These are phyloP conservation scores for Ciconia boyciana DNA, from an alignment of 2,113 vertebrate species.

Conservation along the genomic window DNA sequence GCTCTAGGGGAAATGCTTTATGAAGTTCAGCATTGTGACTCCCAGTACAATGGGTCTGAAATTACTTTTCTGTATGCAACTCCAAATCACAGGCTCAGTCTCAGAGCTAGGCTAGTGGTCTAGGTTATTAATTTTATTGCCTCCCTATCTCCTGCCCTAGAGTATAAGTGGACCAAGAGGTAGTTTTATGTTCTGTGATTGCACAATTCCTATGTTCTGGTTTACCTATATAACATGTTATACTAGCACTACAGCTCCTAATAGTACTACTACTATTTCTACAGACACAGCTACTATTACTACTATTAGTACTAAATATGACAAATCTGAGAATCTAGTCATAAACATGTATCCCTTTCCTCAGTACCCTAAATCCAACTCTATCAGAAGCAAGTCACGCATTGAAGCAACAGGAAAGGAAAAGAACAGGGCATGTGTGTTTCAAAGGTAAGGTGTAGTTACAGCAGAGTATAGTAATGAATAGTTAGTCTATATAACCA, in stretches of 20 bases:
- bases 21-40: not conserved
- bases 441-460: not conserved
- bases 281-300: not conserved
- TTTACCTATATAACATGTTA: not conserved
- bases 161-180: not conserved
- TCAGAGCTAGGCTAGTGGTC: not conserved
- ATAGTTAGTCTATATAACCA: not conserved
- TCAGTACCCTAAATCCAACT: not conserved
- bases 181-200: not conserved
- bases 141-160: not conserved
- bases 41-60: too few species aligned
- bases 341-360: not conserved
- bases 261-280: not conserved
- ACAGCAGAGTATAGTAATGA: not conserved
- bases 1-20: fast-evolving
- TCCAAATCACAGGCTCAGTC: not conserved
- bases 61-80: not conserved
- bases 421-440: not conserved
- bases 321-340: not conserved
- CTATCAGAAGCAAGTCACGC: not conserved
- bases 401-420: not conserved
- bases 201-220: not conserved
- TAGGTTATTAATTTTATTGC: not conserved
- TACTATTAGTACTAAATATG: not conserved
- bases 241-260: not conserved